Conservation (phyloP, 92 coral and sea anemone genomes). For the Phymanthus crucifer region DNA sequence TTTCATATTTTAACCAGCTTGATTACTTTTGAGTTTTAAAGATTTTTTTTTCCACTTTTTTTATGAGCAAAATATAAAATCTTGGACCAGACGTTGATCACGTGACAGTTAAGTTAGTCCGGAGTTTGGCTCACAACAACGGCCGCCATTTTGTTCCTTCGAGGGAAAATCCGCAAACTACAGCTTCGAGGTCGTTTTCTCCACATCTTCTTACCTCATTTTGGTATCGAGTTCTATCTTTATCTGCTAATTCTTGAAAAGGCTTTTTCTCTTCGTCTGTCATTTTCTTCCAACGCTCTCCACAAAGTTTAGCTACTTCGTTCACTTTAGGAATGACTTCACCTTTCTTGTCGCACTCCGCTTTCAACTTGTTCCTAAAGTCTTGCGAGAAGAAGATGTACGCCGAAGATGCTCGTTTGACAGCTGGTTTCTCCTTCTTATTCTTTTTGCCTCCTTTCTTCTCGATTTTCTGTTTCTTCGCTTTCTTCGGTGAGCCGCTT, state of each 20-base stretch:
- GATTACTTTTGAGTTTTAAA: not conserved
- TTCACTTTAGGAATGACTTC: conserved; percentile 78
- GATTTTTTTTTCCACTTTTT: not conserved
- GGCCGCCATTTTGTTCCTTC: conserved; percentile 70
- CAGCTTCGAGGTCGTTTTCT: conserved; percentile 15
- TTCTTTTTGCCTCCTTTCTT: conserved; percentile 44
- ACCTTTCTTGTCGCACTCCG: conserved; percentile 69
- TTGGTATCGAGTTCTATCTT: conserved; percentile 72
- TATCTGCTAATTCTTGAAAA: conserved; percentile 59
- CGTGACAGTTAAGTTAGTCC: conserved; percentile 52
- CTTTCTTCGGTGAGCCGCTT: conserved; percentile 76
- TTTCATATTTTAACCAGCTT: not conserved
- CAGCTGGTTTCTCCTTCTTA: conserved; percentile 62
- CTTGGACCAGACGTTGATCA: conserved; percentile 16
- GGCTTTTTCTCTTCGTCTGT: conserved; percentile 69
- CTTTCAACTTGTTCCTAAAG: conserved; percentile 73
- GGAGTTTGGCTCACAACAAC: not conserved
- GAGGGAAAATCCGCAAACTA: conserved; percentile 23
- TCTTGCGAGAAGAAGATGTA: conserved; percentile 84
- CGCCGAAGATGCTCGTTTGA: conserved; percentile 88
- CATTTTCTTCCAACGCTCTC: conserved; percentile 80
- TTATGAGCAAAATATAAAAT: not conserved
- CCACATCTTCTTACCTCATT: conserved; percentile 63
- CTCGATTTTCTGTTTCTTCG: conserved; percentile 54
- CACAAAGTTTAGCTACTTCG: conserved; percentile 95